Base-by-base conservation (phyloP, 2,888 invertebrate genomes). In the Onchidella celtica region DNA sequence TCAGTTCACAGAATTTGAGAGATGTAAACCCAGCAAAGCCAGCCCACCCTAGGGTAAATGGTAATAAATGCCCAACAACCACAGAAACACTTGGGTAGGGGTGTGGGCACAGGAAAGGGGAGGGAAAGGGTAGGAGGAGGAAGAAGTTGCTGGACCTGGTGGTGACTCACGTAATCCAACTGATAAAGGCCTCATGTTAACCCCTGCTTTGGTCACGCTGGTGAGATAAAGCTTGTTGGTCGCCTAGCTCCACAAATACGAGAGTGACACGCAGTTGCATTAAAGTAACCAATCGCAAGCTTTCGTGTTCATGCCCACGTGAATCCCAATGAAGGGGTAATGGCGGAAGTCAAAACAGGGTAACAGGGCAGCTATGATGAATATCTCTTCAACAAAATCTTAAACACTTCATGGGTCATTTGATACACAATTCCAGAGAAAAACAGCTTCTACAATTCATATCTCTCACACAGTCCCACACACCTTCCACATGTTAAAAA, bases 281-380 rank as follows among this genome's bases (percentile, higher is more conserved):
- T 55, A 47, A 38, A 63, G 57, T 47, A 77, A 68, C 77, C 77
- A 55, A 57, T 77, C 77, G 27, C 40, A 40, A 66, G 24, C 57
- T 32, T 40, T 66, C 34, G 24, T 38, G 6, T 68, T 36, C 29
- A 1, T 66, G 75, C n/a, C 4, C 40, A 75, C 75, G 75, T 75
- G 75, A 40, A 4, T 21, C n/a, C 27, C 21, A 21, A 4, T 9
- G 21, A 1, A 3, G 47, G 6, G 24, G 65, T 29, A 65, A 75
- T 75, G 75, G 75, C 65, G 65, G 75, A 40, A 21, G 9, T 2
- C 32, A 17, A 40, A 24, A 57, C n/a, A n/a, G n/a, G n/a, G n/a
- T n/a, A n/a, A n/a, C n/a, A n/a, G n/a, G n/a, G n/a, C n/a, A n/a
- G n/a, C n/a, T n/a, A n/a, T n/a, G n/a, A n/a, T n/a, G n/a, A n/a